These are phyloP conservation scores for Cerceris ruficornis DNA, from an alignment of 2,888 invertebrate genomes.

Conservation along the genomic window DNA sequence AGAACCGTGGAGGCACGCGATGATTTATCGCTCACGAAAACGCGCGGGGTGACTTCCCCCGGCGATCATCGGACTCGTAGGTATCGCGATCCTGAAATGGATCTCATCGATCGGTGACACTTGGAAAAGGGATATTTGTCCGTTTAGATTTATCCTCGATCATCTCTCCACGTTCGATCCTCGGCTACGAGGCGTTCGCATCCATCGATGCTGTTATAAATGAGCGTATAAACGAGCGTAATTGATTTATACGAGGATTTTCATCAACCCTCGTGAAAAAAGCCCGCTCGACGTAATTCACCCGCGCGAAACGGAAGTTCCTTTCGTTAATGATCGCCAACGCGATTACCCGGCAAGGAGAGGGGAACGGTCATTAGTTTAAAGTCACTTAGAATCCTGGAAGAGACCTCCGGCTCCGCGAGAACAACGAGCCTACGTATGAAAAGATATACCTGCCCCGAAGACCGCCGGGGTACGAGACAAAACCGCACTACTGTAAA, in stretches of 20 bases:
- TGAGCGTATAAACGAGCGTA: background rate
- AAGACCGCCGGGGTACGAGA: slow-evolving; percentile 57
- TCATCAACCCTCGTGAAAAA: background rate
- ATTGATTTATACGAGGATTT: background rate
- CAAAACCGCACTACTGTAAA: slow-evolving; percentile 79
- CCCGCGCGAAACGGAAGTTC: slow-evolving; percentile 6
- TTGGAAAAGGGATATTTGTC: background rate
- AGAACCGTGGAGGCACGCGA: slow-evolving; percentile 77
- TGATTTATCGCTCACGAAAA: slow-evolving; percentile 77
- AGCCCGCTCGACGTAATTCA: background rate
- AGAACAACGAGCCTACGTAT: slow-evolving; percentile 33
- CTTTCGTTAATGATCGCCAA: slow-evolving; percentile 3
- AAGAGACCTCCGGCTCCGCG: slow-evolving; percentile 28
- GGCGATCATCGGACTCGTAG: slow-evolving; percentile 40
- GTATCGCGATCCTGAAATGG: slow-evolving; percentile 54
- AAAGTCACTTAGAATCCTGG: slow-evolving; percentile 50
- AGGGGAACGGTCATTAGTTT: slow-evolving; percentile 41
- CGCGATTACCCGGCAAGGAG: slow-evolving; percentile 27
- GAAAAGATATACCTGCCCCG: slow-evolving; percentile 37
- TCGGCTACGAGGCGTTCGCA: background rate
- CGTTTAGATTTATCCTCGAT: background rate
- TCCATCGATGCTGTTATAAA: background rate
- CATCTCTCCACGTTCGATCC: background rate
- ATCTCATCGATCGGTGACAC: slow-evolving; percentile 41
- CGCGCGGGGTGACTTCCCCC: slow-evolving; percentile 50